phyloP scores from a whole-genome alignment of 2,113 vertebrate species.

The Tragelaphus strepsiceros region DNA sequence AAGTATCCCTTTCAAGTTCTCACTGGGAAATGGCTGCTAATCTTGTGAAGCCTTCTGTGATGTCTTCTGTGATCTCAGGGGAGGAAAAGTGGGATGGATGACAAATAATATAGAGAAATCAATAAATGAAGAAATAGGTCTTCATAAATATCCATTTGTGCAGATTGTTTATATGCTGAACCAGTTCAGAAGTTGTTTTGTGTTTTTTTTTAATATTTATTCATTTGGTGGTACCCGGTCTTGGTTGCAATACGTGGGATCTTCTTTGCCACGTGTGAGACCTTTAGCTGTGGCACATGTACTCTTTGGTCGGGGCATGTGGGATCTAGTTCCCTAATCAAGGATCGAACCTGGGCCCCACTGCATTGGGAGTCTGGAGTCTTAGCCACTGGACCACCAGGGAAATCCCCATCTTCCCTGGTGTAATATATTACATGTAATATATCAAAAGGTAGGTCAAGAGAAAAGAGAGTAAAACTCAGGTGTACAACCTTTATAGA shows the following conservation, averaged over 20 bases:
- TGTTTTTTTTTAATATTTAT: neutral
- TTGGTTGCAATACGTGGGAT: accelerated
- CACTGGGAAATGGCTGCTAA: neutral
- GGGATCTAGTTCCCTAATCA: neutral
- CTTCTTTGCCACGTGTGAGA: neutral
- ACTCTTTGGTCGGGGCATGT: neutral
- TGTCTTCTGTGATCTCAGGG: neutral
- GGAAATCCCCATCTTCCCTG: neutral
- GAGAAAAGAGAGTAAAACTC: neutral
- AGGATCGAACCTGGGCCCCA: neutral
- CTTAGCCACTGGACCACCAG: neutral
- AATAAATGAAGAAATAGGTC: neutral
- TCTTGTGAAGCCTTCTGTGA: neutral
- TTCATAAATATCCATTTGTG: neutral
- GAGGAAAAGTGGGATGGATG: neutral
- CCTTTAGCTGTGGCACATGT: neutral
- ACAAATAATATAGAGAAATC: neutral
- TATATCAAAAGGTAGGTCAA: neutral
- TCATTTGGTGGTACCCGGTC: neutral
- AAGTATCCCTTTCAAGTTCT: neutral
- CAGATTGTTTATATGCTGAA: neutral
- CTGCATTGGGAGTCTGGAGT: neutral
- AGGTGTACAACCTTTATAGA: neutral
- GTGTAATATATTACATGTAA: neutral
- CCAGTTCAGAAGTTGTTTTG: neutral